phyloP scores from a whole-genome alignment of 2,113 vertebrate species.

The Limnothrissa miodon region DNA sequence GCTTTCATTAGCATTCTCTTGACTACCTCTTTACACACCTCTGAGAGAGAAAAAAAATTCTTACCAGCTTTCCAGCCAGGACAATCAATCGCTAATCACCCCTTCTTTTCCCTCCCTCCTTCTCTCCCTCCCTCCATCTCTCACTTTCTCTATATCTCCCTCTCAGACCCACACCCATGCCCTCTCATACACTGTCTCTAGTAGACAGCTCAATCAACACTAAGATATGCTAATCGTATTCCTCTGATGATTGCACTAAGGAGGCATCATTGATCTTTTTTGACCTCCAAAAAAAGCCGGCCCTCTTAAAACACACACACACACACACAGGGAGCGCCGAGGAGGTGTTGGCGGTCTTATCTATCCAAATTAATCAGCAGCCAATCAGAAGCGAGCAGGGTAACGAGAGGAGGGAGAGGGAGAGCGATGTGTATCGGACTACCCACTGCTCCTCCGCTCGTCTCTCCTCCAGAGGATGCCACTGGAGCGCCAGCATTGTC shows the following conservation, averaged over 20 bases:
- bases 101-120: conserved; percentile 49
- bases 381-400: background rate
- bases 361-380: background rate
- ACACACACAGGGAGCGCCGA: background rate
- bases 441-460: background rate
- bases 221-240: conserved; percentile 77
- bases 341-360: background rate
- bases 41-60: conserved; percentile 47
- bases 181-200: conserved; percentile 55
- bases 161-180: conserved; percentile 30
- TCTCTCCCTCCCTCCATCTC: conserved; percentile 21
- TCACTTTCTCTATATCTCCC: conserved; percentile 34
- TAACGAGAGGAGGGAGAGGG: background rate
- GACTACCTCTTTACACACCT: conserved; percentile 42
- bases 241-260: conserved; percentile 67
- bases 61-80: conserved; percentile 54
- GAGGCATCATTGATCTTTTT: conserved; percentile 75
- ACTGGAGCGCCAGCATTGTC: background rate
- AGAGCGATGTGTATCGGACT: background rate
- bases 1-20: conserved; percentile 52
- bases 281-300: conserved; percentile 68
- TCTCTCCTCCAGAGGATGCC: background rate
- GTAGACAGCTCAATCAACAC: conserved; percentile 68
- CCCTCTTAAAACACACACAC: conserved; percentile 46
- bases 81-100: conserved; percentile 70